A percentile compares a stretch with the other conserved stretches of the same genome.
These are phyloP conservation scores for Polypedilum pembai DNA, from an alignment of 1,140 invertebrate species.

Conservation along the genomic window DNA sequence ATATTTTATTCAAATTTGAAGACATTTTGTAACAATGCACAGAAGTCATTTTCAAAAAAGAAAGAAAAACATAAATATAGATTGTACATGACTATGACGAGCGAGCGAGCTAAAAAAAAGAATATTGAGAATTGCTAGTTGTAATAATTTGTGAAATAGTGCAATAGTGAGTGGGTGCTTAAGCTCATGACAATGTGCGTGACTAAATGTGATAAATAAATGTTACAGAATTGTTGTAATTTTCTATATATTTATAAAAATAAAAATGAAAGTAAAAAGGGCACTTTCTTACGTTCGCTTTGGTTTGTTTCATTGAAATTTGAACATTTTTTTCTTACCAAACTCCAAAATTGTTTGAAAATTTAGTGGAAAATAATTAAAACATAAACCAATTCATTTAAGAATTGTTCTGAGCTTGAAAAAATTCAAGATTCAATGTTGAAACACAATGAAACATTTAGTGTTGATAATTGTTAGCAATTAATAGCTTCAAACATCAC, in stretches of 20 bases:
- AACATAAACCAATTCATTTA: too few species aligned
- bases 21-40: conserved; percentile 11
- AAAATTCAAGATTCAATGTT: too few species aligned
- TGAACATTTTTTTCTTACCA: too few species aligned
- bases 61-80: conserved; percentile 1
- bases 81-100: not conserved
- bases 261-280: not conserved
- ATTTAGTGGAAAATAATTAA: too few species aligned
- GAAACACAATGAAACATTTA: too few species aligned
- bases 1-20: conserved; percentile 20
- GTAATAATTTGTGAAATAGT: conserved; percentile 12
- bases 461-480: too few species aligned
- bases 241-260: not conserved
- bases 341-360: too few species aligned
- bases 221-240: conserved; percentile 21
- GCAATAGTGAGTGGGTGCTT: not conserved
- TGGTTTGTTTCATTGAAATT: too few species aligned
- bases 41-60: not conserved
- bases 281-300: not conserved
- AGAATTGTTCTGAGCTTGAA: too few species aligned
- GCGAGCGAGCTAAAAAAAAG: not conserved
- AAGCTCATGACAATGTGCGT: not conserved
- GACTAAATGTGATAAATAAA: conserved; percentile 17
- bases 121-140: not conserved
- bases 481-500: too few species aligned